Base-by-base conservation (phyloP, 2,113 vertebrate species). In the Numenius arquata region DNA sequence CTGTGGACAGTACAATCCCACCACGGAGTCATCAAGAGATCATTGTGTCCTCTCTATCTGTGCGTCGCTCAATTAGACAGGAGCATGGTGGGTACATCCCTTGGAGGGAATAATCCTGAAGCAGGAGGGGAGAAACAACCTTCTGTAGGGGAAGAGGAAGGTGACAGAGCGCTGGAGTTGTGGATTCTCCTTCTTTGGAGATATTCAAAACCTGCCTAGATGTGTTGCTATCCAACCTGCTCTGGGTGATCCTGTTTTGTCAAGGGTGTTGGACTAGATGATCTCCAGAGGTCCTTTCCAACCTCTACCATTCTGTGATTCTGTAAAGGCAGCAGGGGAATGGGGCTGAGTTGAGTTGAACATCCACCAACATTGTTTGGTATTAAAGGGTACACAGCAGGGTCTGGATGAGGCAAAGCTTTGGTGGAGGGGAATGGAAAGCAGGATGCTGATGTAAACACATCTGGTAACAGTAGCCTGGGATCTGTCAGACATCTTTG, bases 121-220 rank as follows among this genome's bases (percentile, higher is more conserved):
- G 14, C 0, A 4, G 19, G 12, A 80, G 30, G 17, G 40, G 11
- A 65, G 22, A 4, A 43, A 7, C 32, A 61, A 4, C 15, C 8
- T 65, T 15, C 7, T 26, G 36, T 40, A 65, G 43, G 10, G 12
- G 50, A 38, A 70, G 16, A 86, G 43, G 52, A 63, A 72, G 56
- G 18, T 32, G 41, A 21, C 29, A 32, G 41, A 45, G 5, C 40
- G 41, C 62, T 30, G 27, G 62, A 30, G 38, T 65, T 65, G 27
- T 41, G 38, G 38, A 41, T 8, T 65, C 17, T 65, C 18, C 38
- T 41, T 41, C 62, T 65, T 13, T 13, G 19, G 26, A 65, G 38
- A 21, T 41, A 30, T 21, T 41, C 18, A 41, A 65, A 30, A 65
- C 62, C 17, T 9, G 5, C 18, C 18, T 65, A 38, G 27, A 41